Evolutionary conservation across 2,888 invertebrate species (phyloP), one percentile per base, ranked within the genome.

Genomic region (Notodonta dromedarius): DNA sequence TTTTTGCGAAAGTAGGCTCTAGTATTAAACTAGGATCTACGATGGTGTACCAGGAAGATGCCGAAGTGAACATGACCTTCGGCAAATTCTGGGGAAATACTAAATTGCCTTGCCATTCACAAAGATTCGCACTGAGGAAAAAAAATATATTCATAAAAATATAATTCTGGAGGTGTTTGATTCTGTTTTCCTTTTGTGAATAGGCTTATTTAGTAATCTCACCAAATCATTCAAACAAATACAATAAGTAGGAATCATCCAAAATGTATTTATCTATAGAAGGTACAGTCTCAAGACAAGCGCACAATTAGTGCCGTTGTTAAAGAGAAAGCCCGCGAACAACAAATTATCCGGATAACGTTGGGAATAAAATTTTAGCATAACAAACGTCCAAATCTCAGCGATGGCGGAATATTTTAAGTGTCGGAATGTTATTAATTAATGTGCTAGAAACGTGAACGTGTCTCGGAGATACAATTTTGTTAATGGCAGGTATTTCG

Each of bases 371-470:
- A 74, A 52, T 65, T 57, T 40, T 14, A 59, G 54, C 50, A 59
- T 59, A 66, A 65, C 54, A 58, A 60, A 44, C 39, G 32, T 42
- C 40, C 42, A 32, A 52, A 52, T 40, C 24, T 4, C n/a, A 11
- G 39, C 9, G 13, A 42, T 32, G 50, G 8, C 24, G 52, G 35
- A 56, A 24, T 58, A 52, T 14, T 54, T 61, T 58, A 64, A 71
- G 62, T 66, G 61, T 64, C 59, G 16, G 44, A 56, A 56, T 39
- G 13, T 63, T 66, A 69, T 60, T 69, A 57, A 69, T 60, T 69
- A 57, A 65, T 72, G 67, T 57, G 65, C 40, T 16, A 7, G 35
- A 32, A 32, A 16, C 9, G 9, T 16, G 16, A 8, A 16, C 16
- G 50, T 16, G 16, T 16, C 16, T 14, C 16, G 14, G 8, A 14